Percentiles rank a stretch among this genome's conserved stretches.
Conservation (phyloP, 2,888 invertebrate species). For the Allygus modestus region DNA sequence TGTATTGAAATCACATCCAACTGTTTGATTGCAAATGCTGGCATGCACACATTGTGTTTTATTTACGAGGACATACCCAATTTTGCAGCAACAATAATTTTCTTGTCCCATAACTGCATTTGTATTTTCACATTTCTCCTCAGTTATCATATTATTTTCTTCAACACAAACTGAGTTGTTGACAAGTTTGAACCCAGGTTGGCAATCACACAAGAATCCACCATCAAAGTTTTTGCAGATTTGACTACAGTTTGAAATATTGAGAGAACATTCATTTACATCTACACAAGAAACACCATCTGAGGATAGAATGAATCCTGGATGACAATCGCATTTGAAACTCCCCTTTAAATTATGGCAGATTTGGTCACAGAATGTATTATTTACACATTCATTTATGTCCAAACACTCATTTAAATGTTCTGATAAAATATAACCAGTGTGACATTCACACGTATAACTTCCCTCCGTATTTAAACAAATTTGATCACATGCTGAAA, state of each 20-base stretch:
- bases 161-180: constrained; percentile 24
- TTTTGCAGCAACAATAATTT: constrained; percentile 28
- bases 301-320: constrained; percentile 77
- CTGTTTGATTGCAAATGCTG: neutral
- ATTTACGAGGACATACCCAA: constrained; percentile 18
- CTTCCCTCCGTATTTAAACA: constrained; percentile 39
- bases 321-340: constrained; percentile 86
- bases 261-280: constrained; percentile 47
- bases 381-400: constrained; percentile 33
- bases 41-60: constrained; percentile 28
- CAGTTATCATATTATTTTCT: neutral
- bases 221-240: constrained; percentile 54
- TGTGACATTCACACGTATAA: constrained; percentile 39
- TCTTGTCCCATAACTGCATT: neutral
- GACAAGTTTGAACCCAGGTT: constrained; percentile 20
- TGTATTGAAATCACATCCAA: neutral
- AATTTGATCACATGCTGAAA: constrained; percentile 24
- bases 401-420: neutral
- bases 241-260: constrained; percentile 41
- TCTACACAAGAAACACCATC: constrained; percentile 36
- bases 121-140: neutral
- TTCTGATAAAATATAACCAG: constrained; percentile 16
- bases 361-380: constrained; percentile 71
- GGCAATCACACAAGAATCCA: constrained; percentile 47
- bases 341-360: constrained; percentile 87